Percentiles rank a stretch among this genome's conserved stretches.
Conservation (phyloP, 2,797 vertebrate genomes). For the Dromococcyx pavoninus region DNA sequence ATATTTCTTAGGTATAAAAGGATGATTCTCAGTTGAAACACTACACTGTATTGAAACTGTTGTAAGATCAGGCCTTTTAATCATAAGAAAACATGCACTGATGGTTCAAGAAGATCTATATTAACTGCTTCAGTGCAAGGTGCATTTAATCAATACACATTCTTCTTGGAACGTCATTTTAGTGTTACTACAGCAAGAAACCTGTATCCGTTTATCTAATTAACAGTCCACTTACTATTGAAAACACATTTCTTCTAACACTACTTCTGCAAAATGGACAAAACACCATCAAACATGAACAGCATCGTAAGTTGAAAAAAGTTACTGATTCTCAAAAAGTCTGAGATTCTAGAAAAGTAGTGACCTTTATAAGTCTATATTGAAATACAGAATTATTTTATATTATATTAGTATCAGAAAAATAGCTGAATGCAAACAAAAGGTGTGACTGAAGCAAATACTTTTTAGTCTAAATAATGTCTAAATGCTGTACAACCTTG, state of each 20-base stretch:
- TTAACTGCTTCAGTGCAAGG: not conserved
- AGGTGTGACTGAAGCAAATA: not conserved
- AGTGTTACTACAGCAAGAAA: not conserved
- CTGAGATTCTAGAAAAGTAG: not conserved
- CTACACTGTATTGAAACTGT: not conserved
- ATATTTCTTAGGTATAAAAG: not conserved
- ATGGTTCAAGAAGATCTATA: not conserved
- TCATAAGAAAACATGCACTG: not conserved
- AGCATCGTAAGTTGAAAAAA: not conserved
- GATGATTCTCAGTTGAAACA: not conserved
- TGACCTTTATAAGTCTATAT: not conserved
- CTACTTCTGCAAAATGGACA: not conserved
- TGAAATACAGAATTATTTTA: not conserved
- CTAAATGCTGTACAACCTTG: not conserved
- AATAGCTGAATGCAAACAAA: not conserved
- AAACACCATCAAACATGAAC: not conserved
- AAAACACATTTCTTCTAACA: not conserved
- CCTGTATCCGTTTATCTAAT: not conserved
- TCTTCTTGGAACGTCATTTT: not conserved
- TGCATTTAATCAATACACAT: not conserved
- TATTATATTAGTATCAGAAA: not conserved
- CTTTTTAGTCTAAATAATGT: not conserved
- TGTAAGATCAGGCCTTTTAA: not conserved
- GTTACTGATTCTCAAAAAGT: not conserved
- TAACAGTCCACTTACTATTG: not conserved